These are phyloP conservation scores for Brachirus orientalis DNA, from an alignment of 2,113 vertebrate genomes.

Conservation along the genomic window DNA sequence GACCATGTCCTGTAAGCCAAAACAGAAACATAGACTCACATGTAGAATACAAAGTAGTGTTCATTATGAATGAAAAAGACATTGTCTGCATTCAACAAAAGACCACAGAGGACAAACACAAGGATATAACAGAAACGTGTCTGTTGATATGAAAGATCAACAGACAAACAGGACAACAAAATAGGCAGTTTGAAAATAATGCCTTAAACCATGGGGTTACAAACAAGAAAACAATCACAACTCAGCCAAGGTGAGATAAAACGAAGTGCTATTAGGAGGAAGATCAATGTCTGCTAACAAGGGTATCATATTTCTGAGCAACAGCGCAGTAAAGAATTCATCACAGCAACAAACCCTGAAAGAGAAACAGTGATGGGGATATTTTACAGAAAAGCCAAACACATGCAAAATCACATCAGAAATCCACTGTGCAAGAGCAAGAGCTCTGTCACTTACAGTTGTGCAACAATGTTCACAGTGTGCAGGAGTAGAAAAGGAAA, in stretches of 20 bases:
- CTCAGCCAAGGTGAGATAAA: not conserved
- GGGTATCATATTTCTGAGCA: not conserved
- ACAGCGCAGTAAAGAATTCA: not conserved
- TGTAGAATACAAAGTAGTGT: slow-evolving; percentile 20
- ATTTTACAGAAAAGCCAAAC: not conserved
- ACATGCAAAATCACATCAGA: slow-evolving; percentile 9
- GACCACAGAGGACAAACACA: not conserved
- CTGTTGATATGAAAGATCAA: slow-evolving; percentile 14
- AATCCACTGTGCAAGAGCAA: slow-evolving; percentile 6
- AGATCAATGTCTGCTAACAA: slow-evolving; percentile 3
- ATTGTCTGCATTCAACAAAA: not conserved
- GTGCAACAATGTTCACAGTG: slow-evolving; percentile 5
- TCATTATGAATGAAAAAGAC: slow-evolving; percentile 8
- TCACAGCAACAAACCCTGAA: not conserved
- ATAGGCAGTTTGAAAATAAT: too few relatives aligned
- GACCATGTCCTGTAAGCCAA: slow-evolving; percentile 9
- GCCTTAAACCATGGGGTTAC: too few relatives aligned
- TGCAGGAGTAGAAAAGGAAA: not conserved
- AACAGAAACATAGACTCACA: not conserved
- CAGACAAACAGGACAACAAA: slow-evolving; percentile 3
- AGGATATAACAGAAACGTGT: not conserved
- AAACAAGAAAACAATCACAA: not conserved
- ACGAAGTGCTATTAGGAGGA: not conserved
- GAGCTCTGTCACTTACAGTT: not conserved
- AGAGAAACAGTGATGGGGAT: not conserved